Base-by-base conservation (phyloP, 2,113 vertebrate genomes). In the Macquaria australasica region DNA sequence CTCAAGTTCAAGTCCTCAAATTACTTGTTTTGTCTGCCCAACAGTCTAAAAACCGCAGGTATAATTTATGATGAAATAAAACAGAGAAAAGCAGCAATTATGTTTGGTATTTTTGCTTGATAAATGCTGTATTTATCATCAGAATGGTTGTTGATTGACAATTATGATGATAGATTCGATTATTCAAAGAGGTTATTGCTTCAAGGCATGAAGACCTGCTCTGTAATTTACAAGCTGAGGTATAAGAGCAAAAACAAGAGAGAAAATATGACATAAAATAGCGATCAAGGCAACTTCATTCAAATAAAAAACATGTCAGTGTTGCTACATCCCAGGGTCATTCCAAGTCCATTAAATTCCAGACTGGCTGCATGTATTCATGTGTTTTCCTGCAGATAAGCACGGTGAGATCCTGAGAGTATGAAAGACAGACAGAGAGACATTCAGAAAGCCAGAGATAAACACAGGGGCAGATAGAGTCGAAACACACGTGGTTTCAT, bases 301-400 rank as follows among this genome's bases (percentile, higher is more conserved):
- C 68, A 8, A 28, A 9, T 55, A 14, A 77, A 48, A 55, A 68
- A 76, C 28, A 58, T 62, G 8, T 31, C 14, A 1, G 1, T 50
- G 68, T 53, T 73, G n/a, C 50, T 39, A 8, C 7, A 23, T 77
- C 31, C 6, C 8, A 39, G 72, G 85, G 88, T 92, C 81, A 85
- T 71, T 80, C 28, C 3, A 25, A 88, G 77, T 83, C 79, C 85
- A 69, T 73, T 71, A 50, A 85, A 85, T 87, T 88, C 85, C 80
- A 21, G 69, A 80, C 71, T 25, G 48, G 68, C 79, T 79, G 73
- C 87, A 25, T 75, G 85, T 15, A 45, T 85, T 87, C 88, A 60
- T 83, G 83, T 87, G 83, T 85, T 88, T 84, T 73, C 34, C 88
- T 66, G 81, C 71, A 74, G 92, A 92, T 88, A 90, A 90, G 86